Evolutionary conservation across 2,888 invertebrate genomes (phyloP).

Genomic region (Rotaria sp.): DNA sequence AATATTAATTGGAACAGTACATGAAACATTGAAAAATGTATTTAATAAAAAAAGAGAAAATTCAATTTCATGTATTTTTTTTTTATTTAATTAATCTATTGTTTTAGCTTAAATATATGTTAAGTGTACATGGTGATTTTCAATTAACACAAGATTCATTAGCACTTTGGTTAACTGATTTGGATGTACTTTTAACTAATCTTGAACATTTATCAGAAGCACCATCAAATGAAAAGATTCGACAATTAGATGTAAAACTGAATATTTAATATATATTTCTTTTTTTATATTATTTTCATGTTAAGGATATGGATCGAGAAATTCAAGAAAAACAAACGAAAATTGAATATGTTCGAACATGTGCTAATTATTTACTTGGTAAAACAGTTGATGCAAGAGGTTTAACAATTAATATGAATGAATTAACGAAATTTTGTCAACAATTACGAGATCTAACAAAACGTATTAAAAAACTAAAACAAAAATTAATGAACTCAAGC

Average conservation of each 20-base stretch:
- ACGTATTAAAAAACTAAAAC: constrained; percentile 1
- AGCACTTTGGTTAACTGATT: constrained; percentile 28
- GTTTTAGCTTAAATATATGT: constrained; percentile 25
- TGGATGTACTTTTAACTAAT: constrained; percentile 13
- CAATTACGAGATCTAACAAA: not conserved
- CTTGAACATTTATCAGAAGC: constrained; percentile 26
- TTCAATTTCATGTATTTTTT: not conserved
- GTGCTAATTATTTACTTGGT: constrained; percentile 11
- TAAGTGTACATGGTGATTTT: constrained; percentile 28
- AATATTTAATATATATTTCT: not conserved
- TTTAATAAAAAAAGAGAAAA: not conserved
- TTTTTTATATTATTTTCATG: not conserved
- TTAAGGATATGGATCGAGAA: not conserved
- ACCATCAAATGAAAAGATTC: not conserved
- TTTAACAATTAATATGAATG: constrained; percentile 26
- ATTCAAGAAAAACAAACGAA: constrained; percentile 20
- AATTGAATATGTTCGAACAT: constrained; percentile 29
- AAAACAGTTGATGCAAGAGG: constrained; percentile 9
- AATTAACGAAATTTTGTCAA: constrained; percentile 27
- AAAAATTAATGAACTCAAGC: not conserved
- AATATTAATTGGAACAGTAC: not conserved
- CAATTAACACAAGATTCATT: constrained; percentile 27
- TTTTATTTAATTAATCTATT: not conserved
- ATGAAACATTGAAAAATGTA: constrained; percentile 19
- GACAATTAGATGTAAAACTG: not conserved